Evolutionary conservation across 2,888 invertebrate species (phyloP).

Genomic region (Pedicia rivosa): DNA sequence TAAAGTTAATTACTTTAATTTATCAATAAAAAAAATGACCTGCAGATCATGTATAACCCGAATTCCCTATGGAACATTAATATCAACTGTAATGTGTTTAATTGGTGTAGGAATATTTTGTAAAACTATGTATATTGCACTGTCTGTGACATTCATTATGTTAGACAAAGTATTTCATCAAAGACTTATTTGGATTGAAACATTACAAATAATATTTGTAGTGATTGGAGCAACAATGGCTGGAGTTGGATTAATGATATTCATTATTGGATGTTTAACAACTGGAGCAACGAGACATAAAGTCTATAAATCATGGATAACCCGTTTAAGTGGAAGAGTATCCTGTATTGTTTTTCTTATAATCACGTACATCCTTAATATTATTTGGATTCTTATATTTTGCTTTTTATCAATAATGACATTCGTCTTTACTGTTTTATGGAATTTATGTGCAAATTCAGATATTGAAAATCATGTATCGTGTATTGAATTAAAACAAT

Average conservation of each 20-base stretch:
- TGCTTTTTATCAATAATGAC: slow-evolving; percentile 61
- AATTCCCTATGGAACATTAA: slow-evolving; percentile 77
- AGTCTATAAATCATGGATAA: slow-evolving; percentile 71
- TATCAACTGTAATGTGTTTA: slow-evolving; percentile 77
- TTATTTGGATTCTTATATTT: too few species aligned
- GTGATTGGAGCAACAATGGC: slow-evolving; percentile 73
- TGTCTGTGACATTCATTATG: slow-evolving; percentile 60
- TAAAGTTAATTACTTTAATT: too few species aligned
- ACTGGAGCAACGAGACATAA: slow-evolving; percentile 76
- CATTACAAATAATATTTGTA: slow-evolving; percentile 66
- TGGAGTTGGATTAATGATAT: slow-evolving; percentile 66
- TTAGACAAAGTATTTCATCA: slow-evolving; percentile 64
- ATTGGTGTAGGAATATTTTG: slow-evolving; percentile 79
- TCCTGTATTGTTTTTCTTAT: too few species aligned
- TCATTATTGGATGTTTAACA: slow-evolving; percentile 70
- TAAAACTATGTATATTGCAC: slow-evolving; percentile 74
- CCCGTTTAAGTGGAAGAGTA: slow-evolving; percentile 66
- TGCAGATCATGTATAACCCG: slow-evolving; percentile 66
- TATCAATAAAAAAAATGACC: too few species aligned
- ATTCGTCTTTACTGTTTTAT: slow-evolving; percentile 61
- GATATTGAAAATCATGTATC: slow-evolving; percentile 42
- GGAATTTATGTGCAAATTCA: slow-evolving; percentile 59
- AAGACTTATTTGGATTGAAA: slow-evolving; percentile 61
- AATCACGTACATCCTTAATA: too few species aligned
- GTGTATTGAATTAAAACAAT: slow-evolving; percentile 69